Evolutionary conservation across 2,797 vertebrate species (phyloP), one percentile per base, ranked within the genome.

Genomic region (Manis pentadactyla): DNA sequence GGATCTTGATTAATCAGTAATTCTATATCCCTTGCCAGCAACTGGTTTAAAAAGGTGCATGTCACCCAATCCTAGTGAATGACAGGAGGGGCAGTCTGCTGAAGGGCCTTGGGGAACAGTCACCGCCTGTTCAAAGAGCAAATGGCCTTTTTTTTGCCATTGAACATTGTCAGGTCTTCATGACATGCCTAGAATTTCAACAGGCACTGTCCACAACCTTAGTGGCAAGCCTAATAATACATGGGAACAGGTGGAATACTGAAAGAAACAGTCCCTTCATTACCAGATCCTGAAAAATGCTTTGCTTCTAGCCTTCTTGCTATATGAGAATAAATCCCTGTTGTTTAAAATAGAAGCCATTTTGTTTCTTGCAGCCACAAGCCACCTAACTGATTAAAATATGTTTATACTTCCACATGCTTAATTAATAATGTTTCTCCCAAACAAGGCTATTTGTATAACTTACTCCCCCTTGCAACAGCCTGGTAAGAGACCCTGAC

Each of bases 341-440:
- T 23, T 78, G 10, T 61, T 74, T 63, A 88, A 46, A 46, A 46
- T 46, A 46, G 46, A 46, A 57, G 13, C n/a, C 29, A 31, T 66
- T 82, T 78, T 27, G 17, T 90, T 90, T 85, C 85, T 90, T 83
- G n/a, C 8, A 92, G 34, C 23, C 94, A 79, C 90, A 91, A 87
- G 17, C 5, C n/a, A 87, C 51, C 66, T 75, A 21, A 93, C 79
- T 83, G 71, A 71, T 66, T 34, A 59, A 29, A 69, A 7, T 34
- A n/a, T 11, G n/a, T 85, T 91, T 94, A 42, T 13, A 82, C 21
- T 57, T 86, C n/a, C 29, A 49, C 21, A 74, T 4, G 68, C 18
- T 73, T 57, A 71, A 55, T 55, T 83, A 95, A 78, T 51, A 83
- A 63, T 11, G 13, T 39, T 93, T 55, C 73, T 66, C 66, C 46